A percentile compares a stretch with the other conserved stretches of the same genome.
Conservation (phyloP, 2,797 vertebrate species). For the Remorina albescens region DNA sequence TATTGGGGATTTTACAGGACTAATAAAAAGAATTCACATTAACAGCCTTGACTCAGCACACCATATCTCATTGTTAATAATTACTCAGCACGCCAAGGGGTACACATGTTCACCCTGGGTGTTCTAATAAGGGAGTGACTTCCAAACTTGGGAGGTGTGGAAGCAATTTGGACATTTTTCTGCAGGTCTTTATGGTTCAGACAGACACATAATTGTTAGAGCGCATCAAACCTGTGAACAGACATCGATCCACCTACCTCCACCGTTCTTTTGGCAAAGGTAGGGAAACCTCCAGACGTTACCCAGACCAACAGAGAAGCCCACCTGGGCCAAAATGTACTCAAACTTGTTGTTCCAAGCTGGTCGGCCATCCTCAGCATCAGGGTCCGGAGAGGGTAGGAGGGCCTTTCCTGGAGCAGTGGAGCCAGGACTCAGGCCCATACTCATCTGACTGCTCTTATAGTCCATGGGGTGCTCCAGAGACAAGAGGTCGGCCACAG, state of each 20-base stretch:
- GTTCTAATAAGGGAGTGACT: conserved; percentile 29
- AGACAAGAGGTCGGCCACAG: conserved; percentile 95
- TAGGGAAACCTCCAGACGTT: conserved; percentile 99
- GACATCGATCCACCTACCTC: conserved; percentile 86
- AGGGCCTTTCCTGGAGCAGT: conserved; percentile 80
- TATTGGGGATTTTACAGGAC: conserved; percentile 37
- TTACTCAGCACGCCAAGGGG: conserved; percentile 33
- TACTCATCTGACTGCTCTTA: conserved; percentile 93
- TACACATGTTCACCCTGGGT: conserved; percentile 30
- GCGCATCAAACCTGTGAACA: background rate
- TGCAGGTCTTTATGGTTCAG: conserved; percentile 11
- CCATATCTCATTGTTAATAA: conserved; percentile 19
- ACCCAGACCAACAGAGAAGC: conserved; percentile 96
- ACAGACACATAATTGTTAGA: background rate
- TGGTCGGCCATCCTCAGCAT: conserved; percentile 88
- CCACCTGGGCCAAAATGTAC: conserved; percentile 98
- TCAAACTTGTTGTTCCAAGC: conserved; percentile 98
- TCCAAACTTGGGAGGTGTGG: conserved; percentile 26
- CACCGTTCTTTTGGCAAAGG: conserved; percentile 98
- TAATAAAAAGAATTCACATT: conserved; percentile 24
- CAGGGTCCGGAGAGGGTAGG: conserved; percentile 85
- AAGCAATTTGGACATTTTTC: conserved; percentile 1
- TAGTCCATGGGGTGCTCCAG: conserved; percentile 97
- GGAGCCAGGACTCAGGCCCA: conserved; percentile 83
- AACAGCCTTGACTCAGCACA: conserved; percentile 39